These are phyloP conservation scores for Tetragonisca angustula DNA, from an alignment of 2,888 invertebrate genomes.

Conservation along the genomic window DNA sequence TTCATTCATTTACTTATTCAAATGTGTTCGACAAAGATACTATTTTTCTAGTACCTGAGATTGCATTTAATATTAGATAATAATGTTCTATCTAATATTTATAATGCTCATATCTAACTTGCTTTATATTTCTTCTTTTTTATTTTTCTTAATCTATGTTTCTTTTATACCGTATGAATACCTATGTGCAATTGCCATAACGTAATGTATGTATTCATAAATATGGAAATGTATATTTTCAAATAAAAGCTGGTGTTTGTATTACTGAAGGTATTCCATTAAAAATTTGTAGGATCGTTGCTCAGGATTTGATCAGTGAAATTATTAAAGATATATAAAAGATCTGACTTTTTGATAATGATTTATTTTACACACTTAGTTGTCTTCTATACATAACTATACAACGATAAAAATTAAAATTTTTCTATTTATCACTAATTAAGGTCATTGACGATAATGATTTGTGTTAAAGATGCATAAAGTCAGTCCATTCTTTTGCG, in stretches of 20 bases:
- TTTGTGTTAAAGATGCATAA: constrained; percentile 69
- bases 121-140: neutral
- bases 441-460: constrained; percentile 71
- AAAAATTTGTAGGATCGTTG: neutral
- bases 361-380: constrained; percentile 83
- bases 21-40: constrained; percentile 32
- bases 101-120: neutral
- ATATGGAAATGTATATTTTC: constrained; percentile 75
- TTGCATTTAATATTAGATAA: constrained; percentile 1
- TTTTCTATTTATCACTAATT: constrained; percentile 73
- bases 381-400: constrained; percentile 83
- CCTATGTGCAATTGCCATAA: constrained; percentile 19
- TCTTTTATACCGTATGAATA: neutral
- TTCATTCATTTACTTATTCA: constrained; percentile 10
- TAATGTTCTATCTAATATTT: neutral
- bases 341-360: constrained; percentile 75
- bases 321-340: constrained; percentile 2
- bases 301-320: neutral
- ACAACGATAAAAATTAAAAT: constrained; percentile 83
- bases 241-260: constrained; percentile 73
- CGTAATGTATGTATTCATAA: constrained; percentile 42
- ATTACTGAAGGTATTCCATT: constrained; percentile 42
- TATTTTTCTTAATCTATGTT: neutral
- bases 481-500: constrained; percentile 67
- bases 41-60: constrained; percentile 51